Evolutionary conservation across 1,140 invertebrate species (phyloP), one percentile per base, ranked within the genome.

Genomic region (Drosophila littoralis): DNA sequence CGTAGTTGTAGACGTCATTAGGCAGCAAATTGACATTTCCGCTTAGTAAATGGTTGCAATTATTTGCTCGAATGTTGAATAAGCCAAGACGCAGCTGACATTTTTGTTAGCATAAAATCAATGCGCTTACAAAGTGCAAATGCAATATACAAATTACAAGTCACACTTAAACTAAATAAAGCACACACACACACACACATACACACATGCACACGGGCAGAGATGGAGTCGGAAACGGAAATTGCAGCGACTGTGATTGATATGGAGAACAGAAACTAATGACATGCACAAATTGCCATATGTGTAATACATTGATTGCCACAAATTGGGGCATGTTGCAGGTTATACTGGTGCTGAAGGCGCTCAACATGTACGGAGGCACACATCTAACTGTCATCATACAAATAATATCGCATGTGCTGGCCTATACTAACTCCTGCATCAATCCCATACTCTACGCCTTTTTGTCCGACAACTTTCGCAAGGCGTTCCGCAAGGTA

Each of bases 381-480:
- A 92, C 94, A 8, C 93, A 94, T 80, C 93, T 94, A 52, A 94
- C 95, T 59, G 95, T 97, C 78, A 94, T 96, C 13, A 93, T 96
- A 6, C 97, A 98, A 92, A 97, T 98, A 71, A 95, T 95, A 5
- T 95, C 97, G 7, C 97, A 98, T 85, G 96, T 98, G n/a, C 93
- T 99, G 55, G 98, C 98, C 3, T 99, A 99, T 93, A 97, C 96
- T 92, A 99, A 98, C 93, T 97, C 97, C 74, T 98, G 98, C 89
- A 96, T 99, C 67, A 99, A 99, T 92, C 98, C 98, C 0, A 97
- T 99, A 68, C 94, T 99, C n/a, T 99, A 99, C 93, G 98, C 97
- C 0, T 97, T 97, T 82, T 93, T 97, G 0, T 97, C 96, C 2
- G 96, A 97, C 66, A 97, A 97, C 83, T 97, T 97, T 91, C 94